Evolutionary conservation across 2,888 invertebrate genomes (phyloP).

Genomic region (Caenorhabditis angaria): DNA sequence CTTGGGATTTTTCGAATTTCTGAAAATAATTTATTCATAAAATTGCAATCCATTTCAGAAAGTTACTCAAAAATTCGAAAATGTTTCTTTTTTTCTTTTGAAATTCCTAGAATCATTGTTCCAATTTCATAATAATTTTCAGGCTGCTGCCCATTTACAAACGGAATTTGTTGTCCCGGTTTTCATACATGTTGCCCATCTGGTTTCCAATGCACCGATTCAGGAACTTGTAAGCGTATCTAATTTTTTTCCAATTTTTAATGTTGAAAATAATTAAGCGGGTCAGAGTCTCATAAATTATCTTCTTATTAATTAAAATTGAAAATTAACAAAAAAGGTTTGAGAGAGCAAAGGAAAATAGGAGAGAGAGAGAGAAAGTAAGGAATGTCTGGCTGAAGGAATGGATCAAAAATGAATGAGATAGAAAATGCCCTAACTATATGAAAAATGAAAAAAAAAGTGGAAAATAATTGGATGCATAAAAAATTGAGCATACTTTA

Average conservation of each 20-base stretch:
- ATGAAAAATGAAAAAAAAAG: not conserved
- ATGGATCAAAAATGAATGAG: not conserved
- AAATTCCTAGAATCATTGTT: not conserved
- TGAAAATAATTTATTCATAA: too few relatives aligned
- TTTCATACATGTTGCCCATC: conserved; percentile 41
- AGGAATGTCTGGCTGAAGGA: not conserved
- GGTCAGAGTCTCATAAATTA: too few relatives aligned
- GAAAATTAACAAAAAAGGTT: conserved; percentile 5
- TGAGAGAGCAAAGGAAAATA: conserved; percentile 4
- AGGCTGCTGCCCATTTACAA: conserved; percentile 54
- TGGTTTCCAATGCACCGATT: conserved; percentile 40
- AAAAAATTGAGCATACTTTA: not conserved
- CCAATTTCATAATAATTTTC: conserved; percentile 10
- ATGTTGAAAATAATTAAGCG: not conserved
- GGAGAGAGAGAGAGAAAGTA: not conserved
- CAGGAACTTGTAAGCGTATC: conserved; percentile 22
- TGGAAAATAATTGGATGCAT: not conserved
- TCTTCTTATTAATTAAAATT: not conserved
- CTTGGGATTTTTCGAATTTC: too few relatives aligned
- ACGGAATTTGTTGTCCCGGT: conserved; percentile 39
- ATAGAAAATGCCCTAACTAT: not conserved
- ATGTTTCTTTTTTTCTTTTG: not conserved
- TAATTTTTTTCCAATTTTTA: conserved; percentile 1
- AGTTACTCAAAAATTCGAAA: not conserved
- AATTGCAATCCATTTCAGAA: not conserved